Evolutionary conservation across 2,113 vertebrate genomes (phyloP).

Genomic region (Pangasianodon hypophthalmus): DNA sequence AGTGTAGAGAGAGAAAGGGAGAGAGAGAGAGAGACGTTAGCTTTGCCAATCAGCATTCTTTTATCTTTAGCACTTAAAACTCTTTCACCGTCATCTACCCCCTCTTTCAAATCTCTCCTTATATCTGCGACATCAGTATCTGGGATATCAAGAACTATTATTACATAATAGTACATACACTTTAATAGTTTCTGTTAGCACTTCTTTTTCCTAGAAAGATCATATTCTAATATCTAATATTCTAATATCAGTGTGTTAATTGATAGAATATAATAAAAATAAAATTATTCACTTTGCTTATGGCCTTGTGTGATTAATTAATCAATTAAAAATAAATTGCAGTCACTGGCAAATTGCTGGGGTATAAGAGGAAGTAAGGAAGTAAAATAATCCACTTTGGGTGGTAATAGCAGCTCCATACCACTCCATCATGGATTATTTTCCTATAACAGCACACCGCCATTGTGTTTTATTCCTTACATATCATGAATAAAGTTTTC

Average conservation of each 20-base stretch:
- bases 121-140: background rate
- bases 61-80: background rate
- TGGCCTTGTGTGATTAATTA: background rate
- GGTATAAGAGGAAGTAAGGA: background rate
- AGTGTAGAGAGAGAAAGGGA: background rate
- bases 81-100: slow-evolving; percentile 1
- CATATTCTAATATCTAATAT: no score
- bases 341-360: background rate
- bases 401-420: background rate
- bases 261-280: no score
- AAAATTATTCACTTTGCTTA: no score
- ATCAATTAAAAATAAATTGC: background rate
- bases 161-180: background rate
- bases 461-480: background rate
- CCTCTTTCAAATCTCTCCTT: background rate
- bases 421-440: background rate
- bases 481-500: background rate
- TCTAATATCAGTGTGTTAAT: no score
- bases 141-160: no score
- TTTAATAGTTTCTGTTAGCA: background rate
- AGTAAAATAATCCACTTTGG: background rate
- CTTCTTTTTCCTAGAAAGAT: no score
- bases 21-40: slow-evolving; percentile 21
- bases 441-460: background rate
- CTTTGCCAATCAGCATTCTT: slow-evolving; percentile 18